Evolutionary conservation across 2,113 vertebrate genomes (phyloP), one percentile per base, ranked within the genome.

Genomic region (Hippocampus barbouri): DNA sequence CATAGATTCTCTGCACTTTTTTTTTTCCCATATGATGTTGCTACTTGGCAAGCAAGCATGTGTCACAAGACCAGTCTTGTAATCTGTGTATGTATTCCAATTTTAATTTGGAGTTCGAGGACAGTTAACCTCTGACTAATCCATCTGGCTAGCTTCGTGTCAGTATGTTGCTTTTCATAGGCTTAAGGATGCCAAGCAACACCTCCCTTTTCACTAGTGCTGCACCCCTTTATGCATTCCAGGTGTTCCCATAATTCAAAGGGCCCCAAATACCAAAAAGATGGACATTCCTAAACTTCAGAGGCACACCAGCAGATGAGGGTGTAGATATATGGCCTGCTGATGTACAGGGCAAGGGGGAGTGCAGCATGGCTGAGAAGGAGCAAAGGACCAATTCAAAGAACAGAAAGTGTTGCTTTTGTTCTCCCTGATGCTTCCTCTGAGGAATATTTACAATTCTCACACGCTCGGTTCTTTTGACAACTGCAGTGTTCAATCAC

Each of bases 181-280:
- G 82, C 84, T 74, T 75, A 72, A 77, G 51, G 63, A 82, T 69
- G 69, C 59, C 66, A 6, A 1, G 27, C 2, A 34, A 61, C 6
- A 20, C 25, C 18, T 61, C 8, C 63, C n/a, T 51, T 16, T 0
- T 10, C 20, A 47, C 34, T 23, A n/a, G 21, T 41, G 30, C 60
- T 43, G 56, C 64, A 56, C 40, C 59, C 69, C 69, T 71, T 76
- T 62, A 69, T 70, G 79, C 73, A 73, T 76, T 82, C 89, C 87
- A 90, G 88, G 89, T 88, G 88, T 74, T 86, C 81, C 77, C 78
- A 91, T 89, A 91, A 90, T 80, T 90, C 88, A 88, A 45, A 14
- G 16, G 66, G 79, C 72, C 79, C 87, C 83, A 86, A 83, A 90
- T 87, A 82, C 85, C 79, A 81, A 25, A 59, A 63, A 51, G 65